Base-by-base conservation (phyloP, 2,113 vertebrate species). In the Misgurnus mizolepis region DNA sequence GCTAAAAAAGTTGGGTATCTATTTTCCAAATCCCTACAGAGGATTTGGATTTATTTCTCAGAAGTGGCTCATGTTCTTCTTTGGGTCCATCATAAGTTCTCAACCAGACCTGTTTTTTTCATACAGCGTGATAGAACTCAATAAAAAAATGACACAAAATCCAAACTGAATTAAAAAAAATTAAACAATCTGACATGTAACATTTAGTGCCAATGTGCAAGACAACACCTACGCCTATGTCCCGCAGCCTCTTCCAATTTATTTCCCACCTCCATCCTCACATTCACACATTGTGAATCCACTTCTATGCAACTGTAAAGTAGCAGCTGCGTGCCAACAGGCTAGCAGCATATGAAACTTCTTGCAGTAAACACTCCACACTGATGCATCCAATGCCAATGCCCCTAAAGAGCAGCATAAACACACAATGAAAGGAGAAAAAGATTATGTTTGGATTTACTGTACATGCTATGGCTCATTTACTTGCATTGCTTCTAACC, bases 1-100 rank as follows among this genome's bases (percentile, higher is more conserved):
- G 79, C 88, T 79, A 82, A 64, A 79, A 82, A 78, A 80, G 43
- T 43, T 60, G 45, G 55, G 66, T 53, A 60, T 80, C 76, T 86
- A 72, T 82, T 49, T 82, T 27, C 73, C 73, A 18, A 64, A 53
- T 88, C 82, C 81, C 84, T 70, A 69, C 0, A 17, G 84, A 83
- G 15, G 50, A 71, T 75, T 58, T 80, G 67, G 43, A 65, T 34
- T 43, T 68, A 34, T 50, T 70, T 71, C 83, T 86, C 83, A 77
- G 11, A 39, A 49, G 74, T 18, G 10, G 12, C 82, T 71, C 80
- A 78, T 68, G 83, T 73, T 50, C 10, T 64, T 47, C 53, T 5
- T 7, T 45, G 43, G 56, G 65, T 7, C 68, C 47, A 12, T 75
- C 22, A 18, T 22, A 14, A 43, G 45, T 53, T 75, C 71, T 79